Evolutionary conservation across 1,140 invertebrate genomes (phyloP).

Genomic region (Drosophila pectinifera): DNA sequence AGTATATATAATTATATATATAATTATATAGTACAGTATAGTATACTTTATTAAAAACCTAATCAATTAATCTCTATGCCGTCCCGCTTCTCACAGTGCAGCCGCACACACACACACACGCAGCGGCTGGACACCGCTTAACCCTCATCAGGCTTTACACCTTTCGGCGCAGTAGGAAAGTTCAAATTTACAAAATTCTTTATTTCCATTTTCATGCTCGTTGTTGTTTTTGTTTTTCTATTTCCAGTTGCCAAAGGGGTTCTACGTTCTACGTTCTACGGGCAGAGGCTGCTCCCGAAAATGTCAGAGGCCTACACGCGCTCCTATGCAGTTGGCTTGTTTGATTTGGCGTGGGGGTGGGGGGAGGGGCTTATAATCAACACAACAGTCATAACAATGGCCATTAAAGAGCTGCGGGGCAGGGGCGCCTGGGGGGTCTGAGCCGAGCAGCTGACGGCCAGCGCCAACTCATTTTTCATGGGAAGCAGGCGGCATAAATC

Average conservation of each 20-base stretch:
- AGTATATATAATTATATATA: too few relatives aligned
- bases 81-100: conserved; percentile 23
- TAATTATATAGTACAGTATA: too few relatives aligned
- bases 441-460: conserved; percentile 44
- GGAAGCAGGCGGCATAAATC: conserved; percentile 57
- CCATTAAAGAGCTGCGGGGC: conserved; percentile 50
- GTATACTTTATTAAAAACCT: too few relatives aligned
- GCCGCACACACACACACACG: background rate
- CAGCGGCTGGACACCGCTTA: conserved; percentile 45
- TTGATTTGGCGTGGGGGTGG: conserved; percentile 22
- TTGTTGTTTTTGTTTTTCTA: conserved; percentile 34
- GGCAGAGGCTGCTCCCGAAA: conserved; percentile 21
- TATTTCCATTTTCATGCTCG: conserved; percentile 35
- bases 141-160: conserved; percentile 70
- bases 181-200: conserved; percentile 59
- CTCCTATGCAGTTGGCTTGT: conserved; percentile 42
- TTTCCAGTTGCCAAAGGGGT: conserved; percentile 24
- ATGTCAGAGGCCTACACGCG: conserved; percentile 51
- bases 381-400: conserved; percentile 64
- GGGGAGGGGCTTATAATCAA: conserved; percentile 60
- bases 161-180: conserved; percentile 59
- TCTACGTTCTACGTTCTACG: too few relatives aligned
- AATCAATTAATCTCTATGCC: too few relatives aligned
- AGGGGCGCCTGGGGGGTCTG: conserved; percentile 14
- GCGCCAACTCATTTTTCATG: conserved; percentile 60